phyloP scores from a whole-genome alignment of 2,888 invertebrate genomes.

The Apomyelois bistriatella region DNA sequence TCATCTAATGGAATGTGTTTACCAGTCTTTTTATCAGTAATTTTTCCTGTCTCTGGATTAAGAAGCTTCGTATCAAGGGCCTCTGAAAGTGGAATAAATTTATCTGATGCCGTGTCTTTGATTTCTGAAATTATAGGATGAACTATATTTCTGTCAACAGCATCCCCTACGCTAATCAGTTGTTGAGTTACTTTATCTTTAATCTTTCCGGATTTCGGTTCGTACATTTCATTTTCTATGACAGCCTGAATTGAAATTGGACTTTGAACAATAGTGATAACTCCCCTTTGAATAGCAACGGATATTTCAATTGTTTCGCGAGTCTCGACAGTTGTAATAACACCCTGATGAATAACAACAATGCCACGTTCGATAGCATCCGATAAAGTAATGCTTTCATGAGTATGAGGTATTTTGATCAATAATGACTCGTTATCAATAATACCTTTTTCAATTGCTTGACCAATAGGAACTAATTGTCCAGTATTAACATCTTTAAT shows the following conservation, averaged over 20 bases:
- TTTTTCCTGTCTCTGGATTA: conserved; percentile 84
- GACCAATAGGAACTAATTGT: conserved; percentile 83
- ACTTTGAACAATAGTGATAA: conserved; percentile 83
- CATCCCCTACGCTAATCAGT: conserved; percentile 86
- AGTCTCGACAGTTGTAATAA: conserved; percentile 85
- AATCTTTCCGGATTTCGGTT: conserved; percentile 84
- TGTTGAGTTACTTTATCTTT: conserved; percentile 86
- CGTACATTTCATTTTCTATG: conserved; percentile 85
- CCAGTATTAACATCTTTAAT: conserved; percentile 81
- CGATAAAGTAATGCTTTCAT: conserved; percentile 86
- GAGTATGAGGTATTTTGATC: conserved; percentile 86
- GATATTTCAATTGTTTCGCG: conserved; percentile 84
- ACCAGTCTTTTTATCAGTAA: conserved; percentile 86
- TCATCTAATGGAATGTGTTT: conserved; percentile 84
- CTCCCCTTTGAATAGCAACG: conserved; percentile 85
- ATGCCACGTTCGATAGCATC: conserved; percentile 90
- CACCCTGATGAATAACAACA: conserved; percentile 86
- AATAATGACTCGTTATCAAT: conserved; percentile 88
- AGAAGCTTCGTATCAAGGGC: conserved; percentile 86
- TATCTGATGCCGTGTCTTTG: conserved; percentile 86
- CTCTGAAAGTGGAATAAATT: conserved; percentile 86
- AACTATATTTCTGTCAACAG: conserved; percentile 88
- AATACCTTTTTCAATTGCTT: conserved; percentile 88
- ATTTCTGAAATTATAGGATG: conserved; percentile 90
- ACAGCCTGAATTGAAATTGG: conserved; percentile 90